Evolutionary conservation across 2,888 invertebrate species (phyloP).

Genomic region (Lumbricus terrestris): DNA sequence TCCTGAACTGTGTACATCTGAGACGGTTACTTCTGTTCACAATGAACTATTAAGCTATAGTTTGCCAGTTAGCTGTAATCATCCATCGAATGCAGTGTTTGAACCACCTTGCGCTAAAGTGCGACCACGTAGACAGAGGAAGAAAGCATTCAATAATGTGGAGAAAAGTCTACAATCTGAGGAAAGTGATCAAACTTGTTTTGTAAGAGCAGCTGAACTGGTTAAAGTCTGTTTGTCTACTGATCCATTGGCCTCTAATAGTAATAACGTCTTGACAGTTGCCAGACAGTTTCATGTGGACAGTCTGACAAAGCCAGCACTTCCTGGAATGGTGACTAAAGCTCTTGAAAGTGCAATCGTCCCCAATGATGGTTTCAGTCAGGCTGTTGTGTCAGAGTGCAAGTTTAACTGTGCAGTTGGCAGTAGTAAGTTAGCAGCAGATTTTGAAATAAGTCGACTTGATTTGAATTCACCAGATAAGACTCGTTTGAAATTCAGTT

Average conservation of each 20-base stretch:
- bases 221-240: neutral
- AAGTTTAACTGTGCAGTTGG: neutral
- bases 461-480: neutral
- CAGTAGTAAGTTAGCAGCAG: neutral
- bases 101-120: neutral
- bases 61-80: neutral
- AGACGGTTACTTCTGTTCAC: neutral
- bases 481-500: neutral
- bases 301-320: neutral
- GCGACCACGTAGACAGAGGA: neutral
- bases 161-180: neutral
- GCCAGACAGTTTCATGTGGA: neutral
- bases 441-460: neutral
- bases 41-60: neutral
- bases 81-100: neutral
- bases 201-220: neutral
- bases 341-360: neutral
- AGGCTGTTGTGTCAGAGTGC: neutral
- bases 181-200: neutral
- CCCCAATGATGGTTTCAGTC: neutral
- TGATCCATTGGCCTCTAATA: neutral
- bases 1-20: neutral
- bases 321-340: neutral
- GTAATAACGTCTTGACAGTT: neutral
- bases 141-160: slow-evolving; percentile 5